These are phyloP conservation scores for Frankliniella fusca DNA, from an alignment of 2,888 invertebrate genomes.

Conservation along the genomic window DNA sequence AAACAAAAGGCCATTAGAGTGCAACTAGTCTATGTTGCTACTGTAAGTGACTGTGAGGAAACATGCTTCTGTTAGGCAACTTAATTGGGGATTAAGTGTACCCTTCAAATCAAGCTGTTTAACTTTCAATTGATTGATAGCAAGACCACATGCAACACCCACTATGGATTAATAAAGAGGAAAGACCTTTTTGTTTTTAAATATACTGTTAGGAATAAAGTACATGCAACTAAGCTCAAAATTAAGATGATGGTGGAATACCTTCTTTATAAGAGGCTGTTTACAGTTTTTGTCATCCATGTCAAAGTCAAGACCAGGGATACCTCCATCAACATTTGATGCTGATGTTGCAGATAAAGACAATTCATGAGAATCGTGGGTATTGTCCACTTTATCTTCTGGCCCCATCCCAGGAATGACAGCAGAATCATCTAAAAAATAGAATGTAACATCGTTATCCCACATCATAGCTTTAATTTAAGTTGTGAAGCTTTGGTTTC, in stretches of 20 bases:
- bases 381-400: slow-evolving; percentile 77
- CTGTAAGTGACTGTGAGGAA: no score
- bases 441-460: neutral
- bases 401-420: slow-evolving; percentile 97
- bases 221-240: neutral
- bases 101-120: neutral
- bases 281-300: slow-evolving; percentile 61
- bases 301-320: slow-evolving; percentile 85
- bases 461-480: no score
- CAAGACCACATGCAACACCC: slow-evolving; percentile 5
- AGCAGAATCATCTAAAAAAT: slow-evolving; percentile 65
- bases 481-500: no score
- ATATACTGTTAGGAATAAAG: neutral
- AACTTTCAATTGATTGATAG: no score
- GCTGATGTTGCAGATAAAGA: slow-evolving; percentile 33
- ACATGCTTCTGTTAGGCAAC: neutral
- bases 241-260: slow-evolving; percentile 29
- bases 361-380: slow-evolving; percentile 34
- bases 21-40: no score
- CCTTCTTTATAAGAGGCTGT: slow-evolving; percentile 47
- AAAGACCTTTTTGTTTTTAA: neutral
- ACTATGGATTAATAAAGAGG: neutral
- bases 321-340: slow-evolving; percentile 46
- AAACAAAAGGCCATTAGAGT: no score
- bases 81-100: neutral